Percentiles rank a stretch among this genome's conserved stretches.
These are phyloP conservation scores for Dryobota labecula DNA, from an alignment of 2,888 invertebrate species.

Conservation along the genomic window DNA sequence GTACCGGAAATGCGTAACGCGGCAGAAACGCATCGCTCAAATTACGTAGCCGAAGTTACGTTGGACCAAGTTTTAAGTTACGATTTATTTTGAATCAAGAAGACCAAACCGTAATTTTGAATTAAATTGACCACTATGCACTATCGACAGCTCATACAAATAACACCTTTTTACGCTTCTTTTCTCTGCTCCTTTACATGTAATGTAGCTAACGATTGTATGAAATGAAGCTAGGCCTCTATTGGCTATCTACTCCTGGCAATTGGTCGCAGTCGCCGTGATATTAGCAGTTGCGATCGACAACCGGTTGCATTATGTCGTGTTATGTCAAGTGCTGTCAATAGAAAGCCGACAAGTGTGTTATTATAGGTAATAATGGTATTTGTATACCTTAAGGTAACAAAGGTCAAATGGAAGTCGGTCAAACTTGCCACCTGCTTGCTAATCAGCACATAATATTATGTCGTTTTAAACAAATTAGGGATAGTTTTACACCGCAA, in stretches of 20 bases:
- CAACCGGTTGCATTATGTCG: slow-evolving; percentile 46
- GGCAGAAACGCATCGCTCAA: neutral
- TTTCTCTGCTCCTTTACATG: neutral
- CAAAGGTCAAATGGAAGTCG: slow-evolving; percentile 3
- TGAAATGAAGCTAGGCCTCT: slow-evolving; percentile 19
- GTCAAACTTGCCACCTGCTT: neutral
- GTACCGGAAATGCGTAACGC: neutral
- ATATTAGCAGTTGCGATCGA: slow-evolving; percentile 41
- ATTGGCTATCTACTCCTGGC: slow-evolving; percentile 12
- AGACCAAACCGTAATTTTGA: neutral
- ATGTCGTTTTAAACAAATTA: neutral
- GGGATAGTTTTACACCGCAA: too few relatives aligned
- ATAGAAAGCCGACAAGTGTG: slow-evolving; percentile 27
- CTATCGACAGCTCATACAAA: neutral
- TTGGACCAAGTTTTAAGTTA: neutral
- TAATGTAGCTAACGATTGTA: neutral
- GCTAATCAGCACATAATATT: neutral
- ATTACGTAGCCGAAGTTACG: neutral
- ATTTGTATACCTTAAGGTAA: slow-evolving; percentile 4
- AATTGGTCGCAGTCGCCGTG: slow-evolving; percentile 27
- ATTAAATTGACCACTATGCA: neutral
- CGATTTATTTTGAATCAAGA: neutral
- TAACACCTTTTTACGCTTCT: neutral
- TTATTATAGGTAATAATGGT: slow-evolving; percentile 22
- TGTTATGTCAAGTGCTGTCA: slow-evolving; percentile 45